Evolutionary conservation across 92 coral and sea anemone genomes (phyloP), one percentile per base, ranked within the genome.

Genomic region (Epizoanthus stellaris): DNA sequence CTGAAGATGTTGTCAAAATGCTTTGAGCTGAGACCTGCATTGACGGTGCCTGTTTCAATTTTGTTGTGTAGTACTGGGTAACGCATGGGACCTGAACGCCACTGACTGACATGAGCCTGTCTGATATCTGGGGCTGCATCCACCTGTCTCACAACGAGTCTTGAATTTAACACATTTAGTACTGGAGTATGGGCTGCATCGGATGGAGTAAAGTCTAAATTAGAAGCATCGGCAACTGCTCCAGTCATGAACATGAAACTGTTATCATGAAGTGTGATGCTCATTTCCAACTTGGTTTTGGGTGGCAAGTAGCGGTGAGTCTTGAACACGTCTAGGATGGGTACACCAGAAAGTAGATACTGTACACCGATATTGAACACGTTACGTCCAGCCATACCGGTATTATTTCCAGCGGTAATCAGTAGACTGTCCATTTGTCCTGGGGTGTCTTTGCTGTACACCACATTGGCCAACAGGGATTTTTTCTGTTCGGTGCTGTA

Each of bases 361-460:
- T 84, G 80, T 3, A 72, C 73, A 6, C 73, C 34, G 0, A 2
- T 25, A 15, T 14, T 21, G 12, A 73, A 73, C 13, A 85, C 45
- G 6, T 20, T 1, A 3, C 73, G 56, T 75, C 74, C 53, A 7
- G 23, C 66, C 67, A 15, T 75, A 1, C 88, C 60, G 10, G 10
- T 0, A 9, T 85, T 85, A 47, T 42, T 42, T 19, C 66, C 82
- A 3, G 72, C 56, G 0, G 82, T 47, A 19, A 73, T 62, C 43
- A 45, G 56, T 61, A 65, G 75, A 61, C 42, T 74, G 38, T 75
- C 88, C 73, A 75, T 73, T 8, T 84, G 59, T 23, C 87, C 82
- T 9, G 73, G 80, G 1, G 72, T 84, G 81, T 84, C 70, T 16
- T 84, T 73, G 81, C 74, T 70, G 82, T 84, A 75, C 40, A 85